Evolutionary conservation across 2,797 vertebrate species (phyloP).

Genomic region (Sebastes kiyomatsui): DNA sequence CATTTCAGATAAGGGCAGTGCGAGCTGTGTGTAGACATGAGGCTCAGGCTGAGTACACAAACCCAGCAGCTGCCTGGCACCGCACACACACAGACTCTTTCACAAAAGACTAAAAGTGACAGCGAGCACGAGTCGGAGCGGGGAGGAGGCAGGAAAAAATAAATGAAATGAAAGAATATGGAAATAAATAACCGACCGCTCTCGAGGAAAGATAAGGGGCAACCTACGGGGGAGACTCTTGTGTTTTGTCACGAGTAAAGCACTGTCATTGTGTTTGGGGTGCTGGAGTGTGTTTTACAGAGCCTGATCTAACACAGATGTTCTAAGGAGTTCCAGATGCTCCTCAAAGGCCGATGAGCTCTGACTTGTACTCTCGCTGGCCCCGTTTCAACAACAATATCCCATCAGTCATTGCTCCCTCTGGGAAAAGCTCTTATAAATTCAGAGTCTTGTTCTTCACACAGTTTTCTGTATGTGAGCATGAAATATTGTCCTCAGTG

Average conservation of each 20-base stretch:
- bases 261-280: constrained; percentile 41
- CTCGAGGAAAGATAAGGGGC: constrained; percentile 45
- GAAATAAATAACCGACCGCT: constrained; percentile 49
- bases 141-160: constrained; percentile 19
- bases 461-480: constrained; percentile 24
- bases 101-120: constrained; percentile 61
- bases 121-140: constrained; percentile 25
- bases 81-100: constrained; percentile 21
- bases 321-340: constrained; percentile 75
- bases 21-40: constrained; percentile 73
- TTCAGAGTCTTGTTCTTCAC: constrained; percentile 33
- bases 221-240: constrained; percentile 35
- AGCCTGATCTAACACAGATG: constrained; percentile 71
- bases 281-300: constrained; percentile 50
- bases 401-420: constrained; percentile 66
- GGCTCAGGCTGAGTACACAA: constrained; percentile 79
- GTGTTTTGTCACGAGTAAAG: constrained; percentile 29
- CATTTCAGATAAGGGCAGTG: constrained; percentile 78
- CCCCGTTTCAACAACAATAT: constrained; percentile 64
- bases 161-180: constrained; percentile 55
- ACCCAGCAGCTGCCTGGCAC: constrained; percentile 64
- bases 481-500: constrained; percentile 19
- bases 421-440: constrained; percentile 51
- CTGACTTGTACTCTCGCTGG: constrained; percentile 58
- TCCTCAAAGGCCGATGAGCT: constrained; percentile 62